Percentiles rank a stretch among this genome's conserved stretches.
These are phyloP conservation scores for Theristicus caerulescens DNA, from an alignment of 2,113 vertebrate species.

Conservation along the genomic window DNA sequence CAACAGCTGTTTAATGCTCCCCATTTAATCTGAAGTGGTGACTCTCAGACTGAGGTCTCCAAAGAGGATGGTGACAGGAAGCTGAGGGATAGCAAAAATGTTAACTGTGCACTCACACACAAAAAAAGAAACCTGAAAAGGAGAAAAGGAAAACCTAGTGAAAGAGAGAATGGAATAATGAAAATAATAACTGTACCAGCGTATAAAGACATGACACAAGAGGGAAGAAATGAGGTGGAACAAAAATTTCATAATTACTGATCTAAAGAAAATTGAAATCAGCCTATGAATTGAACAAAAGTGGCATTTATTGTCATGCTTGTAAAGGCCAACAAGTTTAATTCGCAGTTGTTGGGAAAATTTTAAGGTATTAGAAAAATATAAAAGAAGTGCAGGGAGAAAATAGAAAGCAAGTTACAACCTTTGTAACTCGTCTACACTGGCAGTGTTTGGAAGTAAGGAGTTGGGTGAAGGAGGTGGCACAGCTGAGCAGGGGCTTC, in stretches of 20 bases:
- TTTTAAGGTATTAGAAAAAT: background rate
- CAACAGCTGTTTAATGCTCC: background rate
- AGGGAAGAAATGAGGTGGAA: background rate
- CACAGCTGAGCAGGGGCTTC: background rate
- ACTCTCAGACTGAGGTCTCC: background rate
- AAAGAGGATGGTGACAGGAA: background rate
- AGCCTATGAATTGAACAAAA: background rate
- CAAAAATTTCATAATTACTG: background rate
- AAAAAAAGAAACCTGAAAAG: background rate
- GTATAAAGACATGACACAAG: background rate
- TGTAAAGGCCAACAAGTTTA: background rate
- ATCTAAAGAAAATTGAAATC: background rate
- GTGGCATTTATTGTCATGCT: background rate
- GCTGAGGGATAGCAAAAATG: background rate
- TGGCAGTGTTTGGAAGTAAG: background rate
- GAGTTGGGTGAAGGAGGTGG: background rate
- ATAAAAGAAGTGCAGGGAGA: background rate
- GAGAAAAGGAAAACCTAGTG: background rate
- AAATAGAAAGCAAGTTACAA: background rate
- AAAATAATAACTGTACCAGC: background rate
- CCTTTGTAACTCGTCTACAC: background rate
- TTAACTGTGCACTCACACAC: background rate
- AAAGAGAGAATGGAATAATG: background rate
- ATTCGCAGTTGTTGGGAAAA: background rate
- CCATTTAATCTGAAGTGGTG: background rate